Evolutionary conservation across 1,140 invertebrate species (phyloP).

Genomic region (Bombus confusus): DNA sequence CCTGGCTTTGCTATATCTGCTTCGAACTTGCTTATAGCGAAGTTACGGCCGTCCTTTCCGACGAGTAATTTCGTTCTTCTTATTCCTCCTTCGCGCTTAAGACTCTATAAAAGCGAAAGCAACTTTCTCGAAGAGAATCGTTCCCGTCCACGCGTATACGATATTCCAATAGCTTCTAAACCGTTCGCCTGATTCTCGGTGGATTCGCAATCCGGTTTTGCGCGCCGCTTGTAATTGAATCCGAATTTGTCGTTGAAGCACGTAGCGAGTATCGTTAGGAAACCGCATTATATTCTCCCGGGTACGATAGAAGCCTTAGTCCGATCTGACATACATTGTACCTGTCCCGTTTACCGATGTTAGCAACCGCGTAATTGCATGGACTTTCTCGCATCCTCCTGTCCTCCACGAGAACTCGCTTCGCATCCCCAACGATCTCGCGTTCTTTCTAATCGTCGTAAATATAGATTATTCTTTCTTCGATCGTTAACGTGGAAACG

Average conservation of each 20-base stretch:
- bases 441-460: neutral
- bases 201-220: conserved; percentile 20
- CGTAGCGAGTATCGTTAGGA: conserved; percentile 55
- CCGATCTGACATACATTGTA: conserved; percentile 35
- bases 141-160: neutral
- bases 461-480: neutral
- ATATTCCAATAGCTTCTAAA: conserved; percentile 40
- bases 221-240: conserved; percentile 56
- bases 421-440: neutral
- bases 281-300: conserved; percentile 62
- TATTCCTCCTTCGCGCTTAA: neutral
- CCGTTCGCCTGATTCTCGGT: neutral
- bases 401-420: conserved; percentile 7
- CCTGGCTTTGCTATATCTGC: neutral
- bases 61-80: conserved; percentile 13
- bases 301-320: conserved; percentile 47
- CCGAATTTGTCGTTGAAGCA: conserved; percentile 60
- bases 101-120: neutral
- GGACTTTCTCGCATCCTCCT: conserved; percentile 21
- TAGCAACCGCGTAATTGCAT: conserved; percentile 53
- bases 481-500: neutral
- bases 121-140: neutral
- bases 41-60: conserved; percentile 22
- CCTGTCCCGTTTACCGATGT: conserved; percentile 45
- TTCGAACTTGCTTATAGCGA: conserved; percentile 1